These are phyloP conservation scores for Torymus texanus DNA, from an alignment of 2,888 invertebrate species.

Conservation along the genomic window DNA sequence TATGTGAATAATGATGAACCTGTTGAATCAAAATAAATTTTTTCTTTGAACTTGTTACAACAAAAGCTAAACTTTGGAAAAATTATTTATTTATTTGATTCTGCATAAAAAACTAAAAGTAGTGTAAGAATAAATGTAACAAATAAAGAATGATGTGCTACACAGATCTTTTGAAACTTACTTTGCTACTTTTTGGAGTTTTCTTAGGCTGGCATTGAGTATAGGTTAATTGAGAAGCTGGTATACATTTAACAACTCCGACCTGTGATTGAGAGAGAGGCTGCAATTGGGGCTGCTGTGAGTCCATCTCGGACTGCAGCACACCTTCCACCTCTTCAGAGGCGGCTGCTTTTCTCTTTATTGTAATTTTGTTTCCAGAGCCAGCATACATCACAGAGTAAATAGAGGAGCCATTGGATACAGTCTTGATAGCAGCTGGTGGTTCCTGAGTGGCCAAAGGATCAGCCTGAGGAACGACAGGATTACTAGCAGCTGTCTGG, in stretches of 20 bases:
- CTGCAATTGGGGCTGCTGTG: conserved; percentile 27
- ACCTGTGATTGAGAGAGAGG: conserved; percentile 64
- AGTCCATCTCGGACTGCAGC: conserved; percentile 54
- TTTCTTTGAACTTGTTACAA: no score
- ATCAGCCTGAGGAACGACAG: conserved; percentile 17
- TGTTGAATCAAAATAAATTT: no score
- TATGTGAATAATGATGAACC: no score
- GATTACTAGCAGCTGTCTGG: conserved; percentile 71
- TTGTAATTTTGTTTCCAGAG: conserved; percentile 88
- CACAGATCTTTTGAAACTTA: conserved; percentile 53
- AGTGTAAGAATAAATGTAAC: no score
- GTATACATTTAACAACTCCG: conserved; percentile 71
- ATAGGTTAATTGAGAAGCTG: conserved; percentile 71
- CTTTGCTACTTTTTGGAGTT: conserved; percentile 72
- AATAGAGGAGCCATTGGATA: conserved; percentile 79
- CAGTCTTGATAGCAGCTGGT: conserved; percentile 71
- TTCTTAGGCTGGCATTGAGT: conserved; percentile 71
- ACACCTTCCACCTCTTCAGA: conserved; percentile 77
- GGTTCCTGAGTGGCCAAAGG: conserved; percentile 57
- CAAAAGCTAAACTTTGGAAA: no score
- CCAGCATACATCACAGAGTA: conserved; percentile 90
- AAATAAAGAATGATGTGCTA: no score
- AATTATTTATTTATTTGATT: no score
- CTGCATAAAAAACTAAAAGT: no score
- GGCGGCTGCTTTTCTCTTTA: conserved; percentile 83